A percentile compares a stretch with the other conserved stretches of the same genome.
phyloP scores from a whole-genome alignment of 2,888 invertebrate genomes.

The Ditula angustiorana region DNA sequence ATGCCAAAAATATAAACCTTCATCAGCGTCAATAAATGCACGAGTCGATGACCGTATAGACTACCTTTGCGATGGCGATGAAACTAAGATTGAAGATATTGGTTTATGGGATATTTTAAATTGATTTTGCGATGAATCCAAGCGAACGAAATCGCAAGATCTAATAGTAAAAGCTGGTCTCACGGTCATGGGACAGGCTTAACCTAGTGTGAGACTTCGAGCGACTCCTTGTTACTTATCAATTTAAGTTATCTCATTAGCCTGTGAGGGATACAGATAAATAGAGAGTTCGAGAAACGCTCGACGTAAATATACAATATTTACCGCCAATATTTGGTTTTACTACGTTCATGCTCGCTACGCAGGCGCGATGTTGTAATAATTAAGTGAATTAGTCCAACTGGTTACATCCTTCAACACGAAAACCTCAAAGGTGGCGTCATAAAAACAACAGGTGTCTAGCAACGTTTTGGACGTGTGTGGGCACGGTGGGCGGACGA shows the following conservation, averaged over 20 bases:
- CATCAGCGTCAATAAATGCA: conserved; percentile 28
- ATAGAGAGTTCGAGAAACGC: conserved; percentile 34
- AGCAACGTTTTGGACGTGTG: conserved; percentile 42
- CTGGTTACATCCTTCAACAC: conserved; percentile 18
- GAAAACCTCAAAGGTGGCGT: conserved; percentile 32
- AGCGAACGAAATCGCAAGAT: not conserved
- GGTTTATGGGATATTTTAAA: not conserved
- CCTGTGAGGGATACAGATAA: conserved; percentile 17
- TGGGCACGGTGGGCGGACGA: conserved; percentile 47
- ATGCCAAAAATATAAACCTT: conserved; percentile 50
- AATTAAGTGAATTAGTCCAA: not conserved
- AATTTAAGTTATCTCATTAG: conserved; percentile 37
- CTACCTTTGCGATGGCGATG: not conserved
- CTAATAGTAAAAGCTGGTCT: conserved; percentile 16
- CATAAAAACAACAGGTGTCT: conserved; percentile 52
- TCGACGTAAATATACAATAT: conserved; percentile 21
- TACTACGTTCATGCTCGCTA: not conserved
- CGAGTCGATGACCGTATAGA: conserved; percentile 3
- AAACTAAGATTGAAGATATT: not conserved
- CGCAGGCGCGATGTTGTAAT: not conserved
- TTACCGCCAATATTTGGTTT: not conserved
- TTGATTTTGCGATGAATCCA: not conserved
- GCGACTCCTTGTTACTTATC: conserved; percentile 24
- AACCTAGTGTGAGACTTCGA: conserved; percentile 18
- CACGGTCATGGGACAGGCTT: conserved; percentile 24